Base-by-base conservation (phyloP, 2,797 vertebrate species). In the Sebastes steindachneri region DNA sequence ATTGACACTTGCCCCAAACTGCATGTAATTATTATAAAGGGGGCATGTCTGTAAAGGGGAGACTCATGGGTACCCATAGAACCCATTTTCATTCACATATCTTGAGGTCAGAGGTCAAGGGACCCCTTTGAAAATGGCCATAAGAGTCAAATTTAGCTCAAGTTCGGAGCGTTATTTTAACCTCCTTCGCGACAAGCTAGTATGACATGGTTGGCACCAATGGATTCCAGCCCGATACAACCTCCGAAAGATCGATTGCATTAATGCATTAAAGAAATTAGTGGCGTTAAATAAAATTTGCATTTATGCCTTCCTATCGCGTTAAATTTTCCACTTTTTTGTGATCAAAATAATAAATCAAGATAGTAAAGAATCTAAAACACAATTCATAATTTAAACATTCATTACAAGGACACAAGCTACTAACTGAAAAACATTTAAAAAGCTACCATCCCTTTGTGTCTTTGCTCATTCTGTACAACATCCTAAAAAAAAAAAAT, bases 21-120 rank as follows among this genome's bases (percentile, higher is more conserved):
- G 41, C 41, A 48, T 48, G 41, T 7, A 0, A 41, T 1, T 15
- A 41, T 41, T 0, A 41, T 15, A 41, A 41, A 41, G 0, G 0
- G 37, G 37, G 37, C 14, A 41, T 41, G 0, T 15, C 0, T 8
- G 41, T 45, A 48, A 48, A 48, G 15, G 41, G 41, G 41, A 0
- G 41, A 48, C 41, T 48, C 7, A 0, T 48, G 41, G 15, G 41
- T 19, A 48, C 41, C 15, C 15, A 48, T 7, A 48, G 41, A 48
- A 48, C 17, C 41, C 41, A 48, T 19, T 48, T 48, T 17, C 41
- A 19, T 48, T 48, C 41, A 19, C 41, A 48, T 48, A 48, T 48
- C 41, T 48, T 48, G 41, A 48, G 15, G 41, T 48, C 41, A 48
- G 41, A 48, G 41, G 17, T 48, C 3, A 48, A 48, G 41, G 15